Evolutionary conservation across 2,797 vertebrate genomes (phyloP).

Genomic region (Nasua narica): DNA sequence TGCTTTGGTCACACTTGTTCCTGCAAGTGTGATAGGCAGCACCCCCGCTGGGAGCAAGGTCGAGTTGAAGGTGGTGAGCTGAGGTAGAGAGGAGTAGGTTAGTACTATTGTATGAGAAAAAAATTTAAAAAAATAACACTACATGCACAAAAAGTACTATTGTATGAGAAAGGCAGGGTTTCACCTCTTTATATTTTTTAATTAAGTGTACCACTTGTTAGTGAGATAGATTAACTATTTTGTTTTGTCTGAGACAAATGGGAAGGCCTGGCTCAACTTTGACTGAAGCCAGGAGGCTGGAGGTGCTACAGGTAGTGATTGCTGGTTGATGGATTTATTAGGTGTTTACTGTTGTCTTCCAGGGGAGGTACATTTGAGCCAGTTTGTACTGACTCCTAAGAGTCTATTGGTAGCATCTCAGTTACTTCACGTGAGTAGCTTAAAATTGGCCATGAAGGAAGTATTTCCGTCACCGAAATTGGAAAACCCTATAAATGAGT

Average conservation of each 20-base stretch:
- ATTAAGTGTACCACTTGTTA: not conserved
- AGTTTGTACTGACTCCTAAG: not conserved
- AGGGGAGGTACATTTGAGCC: not conserved
- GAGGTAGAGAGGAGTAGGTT: not conserved
- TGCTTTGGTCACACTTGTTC: not conserved
- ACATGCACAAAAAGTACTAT: no score
- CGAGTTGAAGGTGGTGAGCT: not conserved
- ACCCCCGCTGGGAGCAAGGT: not conserved
- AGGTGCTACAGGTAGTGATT: not conserved
- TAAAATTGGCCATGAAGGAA: not conserved
- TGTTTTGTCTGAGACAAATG: not conserved
- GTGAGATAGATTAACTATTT: not conserved
- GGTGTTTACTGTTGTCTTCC: not conserved
- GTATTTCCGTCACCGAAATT: not conserved
- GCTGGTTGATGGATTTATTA: not conserved
- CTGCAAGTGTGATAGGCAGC: not conserved
- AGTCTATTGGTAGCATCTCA: not conserved
- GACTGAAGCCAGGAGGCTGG: not conserved
- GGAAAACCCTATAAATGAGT: not conserved
- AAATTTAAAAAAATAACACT: no score
- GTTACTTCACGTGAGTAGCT: not conserved
- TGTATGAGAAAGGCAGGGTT: not conserved
- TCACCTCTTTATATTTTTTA: not conserved
- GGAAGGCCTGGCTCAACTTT: not conserved
- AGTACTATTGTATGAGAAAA: not conserved